These are phyloP conservation scores for Phortica magna DNA, from an alignment of 2,888 invertebrate species.

Conservation along the genomic window DNA sequence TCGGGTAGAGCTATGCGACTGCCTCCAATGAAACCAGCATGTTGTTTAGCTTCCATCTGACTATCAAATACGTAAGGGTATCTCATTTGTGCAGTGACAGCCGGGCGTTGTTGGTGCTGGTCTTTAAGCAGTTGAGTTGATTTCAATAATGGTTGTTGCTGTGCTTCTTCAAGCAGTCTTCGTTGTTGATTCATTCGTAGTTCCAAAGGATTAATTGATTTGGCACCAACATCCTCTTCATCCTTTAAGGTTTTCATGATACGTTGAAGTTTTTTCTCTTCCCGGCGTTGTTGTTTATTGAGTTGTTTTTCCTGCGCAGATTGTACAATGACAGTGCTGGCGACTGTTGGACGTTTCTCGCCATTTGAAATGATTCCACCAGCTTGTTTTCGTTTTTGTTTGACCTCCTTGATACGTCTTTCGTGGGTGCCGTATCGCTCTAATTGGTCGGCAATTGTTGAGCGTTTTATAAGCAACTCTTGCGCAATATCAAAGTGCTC, in stretches of 20 bases:
- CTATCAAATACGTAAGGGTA: slow-evolving; percentile 95
- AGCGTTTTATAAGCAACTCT: slow-evolving; percentile 83
- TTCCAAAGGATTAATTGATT: slow-evolving; percentile 78
- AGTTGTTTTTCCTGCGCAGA: slow-evolving; percentile 90
- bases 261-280: slow-evolving; percentile 86
- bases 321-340: slow-evolving; percentile 90
- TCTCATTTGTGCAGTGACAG: slow-evolving; percentile 79
- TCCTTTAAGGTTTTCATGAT: slow-evolving; percentile 69
- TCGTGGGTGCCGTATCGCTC: slow-evolving; percentile 69
- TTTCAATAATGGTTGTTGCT: slow-evolving; percentile 72
- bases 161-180: slow-evolving; percentile 70
- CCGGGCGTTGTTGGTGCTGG: slow-evolving; percentile 46
- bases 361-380: background rate
- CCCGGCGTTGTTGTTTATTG: slow-evolving; percentile 87
- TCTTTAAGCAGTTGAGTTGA: slow-evolving; percentile 61
- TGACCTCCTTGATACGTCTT: slow-evolving; percentile 64
- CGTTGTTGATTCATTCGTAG: slow-evolving; percentile 74
- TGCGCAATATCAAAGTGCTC: slow-evolving; percentile 88
- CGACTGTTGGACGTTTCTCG: slow-evolving; percentile 81
- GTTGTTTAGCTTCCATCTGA: slow-evolving; percentile 83
- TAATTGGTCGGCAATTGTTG: slow-evolving; percentile 78
- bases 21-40: slow-evolving; percentile 86
- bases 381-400: slow-evolving; percentile 53
- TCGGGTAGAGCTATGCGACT: slow-evolving; percentile 89
- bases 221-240: slow-evolving; percentile 69